phyloP scores from a whole-genome alignment of 2,888 invertebrate species.

The Patella depressa region DNA sequence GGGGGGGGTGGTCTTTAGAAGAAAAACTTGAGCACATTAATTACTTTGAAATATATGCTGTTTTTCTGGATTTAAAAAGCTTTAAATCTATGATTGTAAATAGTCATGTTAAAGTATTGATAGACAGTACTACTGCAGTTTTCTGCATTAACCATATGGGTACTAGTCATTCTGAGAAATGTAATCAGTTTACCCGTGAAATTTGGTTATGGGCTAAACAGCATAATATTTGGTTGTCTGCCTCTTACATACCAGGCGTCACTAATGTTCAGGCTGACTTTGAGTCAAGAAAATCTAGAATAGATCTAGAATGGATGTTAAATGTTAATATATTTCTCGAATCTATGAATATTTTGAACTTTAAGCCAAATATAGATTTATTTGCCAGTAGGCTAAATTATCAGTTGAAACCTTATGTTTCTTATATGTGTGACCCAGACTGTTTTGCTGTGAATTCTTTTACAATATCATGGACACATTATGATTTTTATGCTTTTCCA shows the following conservation, averaged over 20 bases:
- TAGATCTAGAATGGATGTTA: conserved; percentile 26
- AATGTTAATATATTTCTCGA: background rate
- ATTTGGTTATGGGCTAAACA: conserved; percentile 19
- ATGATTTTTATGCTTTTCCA: conserved; percentile 26
- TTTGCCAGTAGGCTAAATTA: conserved; percentile 33
- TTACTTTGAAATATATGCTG: conserved; percentile 16
- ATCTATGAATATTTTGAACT: background rate
- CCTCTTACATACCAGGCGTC: conserved; percentile 20
- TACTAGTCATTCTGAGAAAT: conserved; percentile 15
- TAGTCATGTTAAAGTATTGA: conserved; percentile 17
- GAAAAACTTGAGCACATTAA: conserved; percentile 17
- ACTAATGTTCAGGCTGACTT: conserved; percentile 22
- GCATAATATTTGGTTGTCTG: conserved; percentile 21
- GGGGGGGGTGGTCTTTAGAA: no score
- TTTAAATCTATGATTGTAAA: background rate
- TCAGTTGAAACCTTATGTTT: conserved; percentile 25
- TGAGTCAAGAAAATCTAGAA: background rate
- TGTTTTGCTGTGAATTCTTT: conserved; percentile 26
- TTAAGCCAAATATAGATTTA: conserved; percentile 25
- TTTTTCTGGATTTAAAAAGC: background rate
- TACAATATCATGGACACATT: conserved; percentile 20
- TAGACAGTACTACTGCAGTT: conserved; percentile 24
- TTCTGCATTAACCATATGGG: conserved; percentile 24
- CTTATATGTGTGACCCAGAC: conserved; percentile 29
- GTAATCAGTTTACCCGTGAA: conserved; percentile 14